These are phyloP conservation scores for Xenops minutus DNA, from an alignment of 2,797 vertebrate genomes.

Conservation along the genomic window DNA sequence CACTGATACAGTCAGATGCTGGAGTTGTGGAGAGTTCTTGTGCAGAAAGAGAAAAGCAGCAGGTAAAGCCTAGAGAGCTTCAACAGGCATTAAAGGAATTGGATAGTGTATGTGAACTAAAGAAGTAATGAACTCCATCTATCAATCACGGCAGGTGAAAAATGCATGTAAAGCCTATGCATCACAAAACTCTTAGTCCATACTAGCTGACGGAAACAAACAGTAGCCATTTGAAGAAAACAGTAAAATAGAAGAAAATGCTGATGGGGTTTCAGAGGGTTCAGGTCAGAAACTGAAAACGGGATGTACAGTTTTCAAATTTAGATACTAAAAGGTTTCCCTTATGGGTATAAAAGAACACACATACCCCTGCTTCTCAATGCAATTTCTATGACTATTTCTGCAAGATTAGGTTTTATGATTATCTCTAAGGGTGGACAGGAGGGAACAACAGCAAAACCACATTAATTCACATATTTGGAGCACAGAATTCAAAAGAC, in stretches of 20 bases:
- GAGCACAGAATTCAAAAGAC: not conserved
- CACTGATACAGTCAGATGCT: not conserved
- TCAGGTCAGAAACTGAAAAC: not conserved
- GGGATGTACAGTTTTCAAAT: not conserved
- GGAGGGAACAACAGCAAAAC: not conserved
- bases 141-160: not conserved
- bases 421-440: not conserved
- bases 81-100: not conserved
- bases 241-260: not conserved
- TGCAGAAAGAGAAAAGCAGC: not conserved
- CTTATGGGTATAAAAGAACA: fast-evolving
- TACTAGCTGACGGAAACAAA: not conserved
- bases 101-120: not conserved
- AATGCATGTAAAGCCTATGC: not conserved
- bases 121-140: not conserved
- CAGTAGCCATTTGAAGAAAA: not conserved
- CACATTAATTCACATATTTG: not conserved
- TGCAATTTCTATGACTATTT: not conserved
- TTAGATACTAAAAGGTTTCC: not conserved
- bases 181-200: not conserved
- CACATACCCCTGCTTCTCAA: not conserved
- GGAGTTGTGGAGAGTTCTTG: not conserved
- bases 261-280: not conserved
- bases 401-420: not conserved
- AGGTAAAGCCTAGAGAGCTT: not conserved